Conservation (phyloP, 2,797 vertebrate genomes). For the Crocodylus rhombifer region DNA sequence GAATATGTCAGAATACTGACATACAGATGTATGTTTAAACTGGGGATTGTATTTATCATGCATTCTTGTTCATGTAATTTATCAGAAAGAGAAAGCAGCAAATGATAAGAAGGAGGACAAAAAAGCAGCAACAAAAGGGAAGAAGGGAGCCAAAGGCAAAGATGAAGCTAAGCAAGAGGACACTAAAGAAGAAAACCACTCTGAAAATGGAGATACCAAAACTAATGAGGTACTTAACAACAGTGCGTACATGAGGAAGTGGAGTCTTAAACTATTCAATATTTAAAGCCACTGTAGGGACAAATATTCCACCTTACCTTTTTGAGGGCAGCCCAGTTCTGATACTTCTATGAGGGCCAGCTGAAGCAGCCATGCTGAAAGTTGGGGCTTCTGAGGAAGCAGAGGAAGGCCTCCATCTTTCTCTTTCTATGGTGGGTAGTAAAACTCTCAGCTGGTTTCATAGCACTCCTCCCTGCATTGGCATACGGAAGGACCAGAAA, state of each 20-base stretch:
- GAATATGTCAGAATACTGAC: neutral
- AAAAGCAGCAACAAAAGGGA: conserved; percentile 87
- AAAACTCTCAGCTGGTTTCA: neutral
- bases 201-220: conserved; percentile 95
- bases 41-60: neutral
- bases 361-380: neutral
- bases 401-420: neutral
- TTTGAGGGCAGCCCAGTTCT: neutral
- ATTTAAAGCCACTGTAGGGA: neutral
- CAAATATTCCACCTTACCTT: neutral
- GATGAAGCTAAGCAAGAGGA: conserved; percentile 85
- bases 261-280: neutral
- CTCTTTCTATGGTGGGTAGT: neutral
- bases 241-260: neutral
- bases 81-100: conserved; percentile 92
- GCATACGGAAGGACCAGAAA: neutral
- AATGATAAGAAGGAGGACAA: conserved; percentile 92
- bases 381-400: neutral
- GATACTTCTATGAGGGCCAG: neutral
- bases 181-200: conserved; percentile 92
- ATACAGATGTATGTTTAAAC: neutral
- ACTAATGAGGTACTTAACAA: conserved; percentile 86
- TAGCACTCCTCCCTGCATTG: neutral
- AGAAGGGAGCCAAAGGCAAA: conserved; percentile 89
- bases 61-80: conserved; percentile 27